Evolutionary conservation across 2,113 vertebrate species (phyloP).

Genomic region (Hepsetus odoe): DNA sequence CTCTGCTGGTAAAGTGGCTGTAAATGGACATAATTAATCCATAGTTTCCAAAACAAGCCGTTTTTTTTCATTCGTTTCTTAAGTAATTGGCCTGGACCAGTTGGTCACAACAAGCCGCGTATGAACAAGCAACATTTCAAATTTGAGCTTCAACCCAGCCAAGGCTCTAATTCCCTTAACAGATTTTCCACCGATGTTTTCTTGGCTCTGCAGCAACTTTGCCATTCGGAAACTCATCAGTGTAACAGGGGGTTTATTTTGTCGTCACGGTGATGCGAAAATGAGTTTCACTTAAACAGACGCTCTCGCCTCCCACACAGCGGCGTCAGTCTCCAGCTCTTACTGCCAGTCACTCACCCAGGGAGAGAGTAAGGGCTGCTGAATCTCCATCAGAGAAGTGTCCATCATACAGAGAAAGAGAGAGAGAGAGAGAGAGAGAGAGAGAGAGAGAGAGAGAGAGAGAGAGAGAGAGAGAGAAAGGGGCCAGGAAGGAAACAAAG

Average conservation of each 20-base stretch:
- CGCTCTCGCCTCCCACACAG: not conserved
- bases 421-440: not conserved
- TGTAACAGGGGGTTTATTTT: not conserved
- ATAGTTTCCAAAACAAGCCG: not conserved
- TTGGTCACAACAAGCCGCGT: not conserved
- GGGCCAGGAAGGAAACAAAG: too few species aligned
- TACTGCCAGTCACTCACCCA: not conserved
- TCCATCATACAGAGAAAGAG: constrained; percentile 22
- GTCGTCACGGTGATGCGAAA: not conserved
- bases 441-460: not conserved
- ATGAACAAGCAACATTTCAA: not conserved
- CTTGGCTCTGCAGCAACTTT: not conserved
- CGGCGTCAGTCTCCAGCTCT: not conserved
- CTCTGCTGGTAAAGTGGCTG: not conserved
- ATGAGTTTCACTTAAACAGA: not conserved
- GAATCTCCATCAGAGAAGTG: constrained; percentile 14
- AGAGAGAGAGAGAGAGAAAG: constrained; percentile 16
- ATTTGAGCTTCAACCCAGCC: not conserved
- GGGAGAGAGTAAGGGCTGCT: constrained; percentile 23
- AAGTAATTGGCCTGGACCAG: not conserved
- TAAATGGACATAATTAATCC: not conserved
- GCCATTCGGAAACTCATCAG: not conserved
- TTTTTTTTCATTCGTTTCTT: not conserved
- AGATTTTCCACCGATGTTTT: not conserved
- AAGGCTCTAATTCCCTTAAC: not conserved